Evolutionary conservation across 2,888 invertebrate genomes (phyloP).

Genomic region (Pantelozetes paolii): DNA sequence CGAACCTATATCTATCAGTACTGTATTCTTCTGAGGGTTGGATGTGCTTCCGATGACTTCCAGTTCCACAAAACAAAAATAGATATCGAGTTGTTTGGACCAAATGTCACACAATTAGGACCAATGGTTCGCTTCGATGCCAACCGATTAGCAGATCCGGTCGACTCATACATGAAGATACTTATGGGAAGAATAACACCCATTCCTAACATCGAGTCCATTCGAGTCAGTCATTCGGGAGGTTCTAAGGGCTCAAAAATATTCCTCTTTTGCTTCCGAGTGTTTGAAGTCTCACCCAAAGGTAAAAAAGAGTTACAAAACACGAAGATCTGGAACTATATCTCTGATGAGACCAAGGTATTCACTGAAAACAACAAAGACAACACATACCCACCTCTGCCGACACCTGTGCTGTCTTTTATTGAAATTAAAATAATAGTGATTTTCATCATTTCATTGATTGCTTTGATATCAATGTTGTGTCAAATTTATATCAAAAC

Average conservation of each 20-base stretch:
- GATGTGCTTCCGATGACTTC: constrained; percentile 11
- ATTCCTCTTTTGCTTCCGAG: neutral
- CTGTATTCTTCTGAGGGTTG: neutral
- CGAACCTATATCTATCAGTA: neutral
- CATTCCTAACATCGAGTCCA: neutral
- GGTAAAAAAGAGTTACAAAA: neutral
- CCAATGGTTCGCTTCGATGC: constrained; percentile 1
- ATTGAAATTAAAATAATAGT: neutral
- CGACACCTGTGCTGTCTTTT: neutral
- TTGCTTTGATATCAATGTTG: neutral
- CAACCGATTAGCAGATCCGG: neutral
- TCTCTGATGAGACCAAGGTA: neutral
- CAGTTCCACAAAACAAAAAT: neutral
- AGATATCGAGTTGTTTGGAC: constrained; percentile 6
- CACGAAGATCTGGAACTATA: neutral
- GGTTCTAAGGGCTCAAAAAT: neutral
- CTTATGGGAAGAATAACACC: constrained; percentile 1
- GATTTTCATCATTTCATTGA: neutral
- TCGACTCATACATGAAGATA: neutral
- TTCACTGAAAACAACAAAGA: neutral
- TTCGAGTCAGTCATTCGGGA: constrained; percentile 1
- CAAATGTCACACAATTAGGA: neutral
- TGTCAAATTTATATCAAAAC: neutral
- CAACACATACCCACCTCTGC: neutral
- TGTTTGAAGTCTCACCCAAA: neutral